Conservation (phyloP, 2,797 vertebrate species). For the Ptychadena robeensis region DNA sequence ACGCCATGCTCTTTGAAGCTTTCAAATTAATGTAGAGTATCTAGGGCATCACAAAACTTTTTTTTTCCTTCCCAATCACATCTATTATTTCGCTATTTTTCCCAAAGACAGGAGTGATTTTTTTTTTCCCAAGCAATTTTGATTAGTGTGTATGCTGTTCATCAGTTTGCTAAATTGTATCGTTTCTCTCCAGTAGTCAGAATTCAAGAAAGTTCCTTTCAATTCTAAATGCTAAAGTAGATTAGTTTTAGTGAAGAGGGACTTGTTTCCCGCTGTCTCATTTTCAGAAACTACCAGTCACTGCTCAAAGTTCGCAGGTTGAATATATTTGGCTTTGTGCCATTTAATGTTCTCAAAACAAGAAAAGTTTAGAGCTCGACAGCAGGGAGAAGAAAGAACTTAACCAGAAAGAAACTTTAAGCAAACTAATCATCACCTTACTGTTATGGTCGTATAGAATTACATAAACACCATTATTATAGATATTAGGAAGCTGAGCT, state of each 20-base stretch:
- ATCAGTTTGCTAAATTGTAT: slow-evolving; percentile 60
- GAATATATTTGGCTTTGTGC: slow-evolving; percentile 42
- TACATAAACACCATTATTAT: too few relatives aligned
- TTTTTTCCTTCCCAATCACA: slow-evolving; percentile 7
- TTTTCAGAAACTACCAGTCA: slow-evolving; percentile 47
- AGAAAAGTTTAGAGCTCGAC: slow-evolving; percentile 18
- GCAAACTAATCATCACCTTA: neutral
- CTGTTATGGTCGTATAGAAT: too few relatives aligned
- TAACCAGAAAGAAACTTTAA: neutral
- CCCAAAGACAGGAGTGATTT: slow-evolving; percentile 44
- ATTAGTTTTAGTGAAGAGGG: slow-evolving; percentile 57
- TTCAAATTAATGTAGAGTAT: slow-evolving; percentile 57
- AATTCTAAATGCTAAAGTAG: slow-evolving; percentile 57
- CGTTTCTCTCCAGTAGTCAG: slow-evolving; percentile 56
- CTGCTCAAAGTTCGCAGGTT: slow-evolving; percentile 34
- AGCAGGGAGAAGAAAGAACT: neutral
- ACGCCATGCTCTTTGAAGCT: slow-evolving; percentile 39
- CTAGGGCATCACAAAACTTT: slow-evolving; percentile 39
- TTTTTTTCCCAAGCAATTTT: slow-evolving; percentile 45
- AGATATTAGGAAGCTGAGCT: too few relatives aligned
- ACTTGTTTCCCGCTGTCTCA: slow-evolving; percentile 45
- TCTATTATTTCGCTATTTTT: slow-evolving; percentile 53
- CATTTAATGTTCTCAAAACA: slow-evolving; percentile 36
- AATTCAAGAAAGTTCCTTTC: slow-evolving; percentile 55
- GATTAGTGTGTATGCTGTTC: slow-evolving; percentile 57